Base-by-base conservation (phyloP, 2,888 invertebrate genomes). In the Habrosyne pyritoides region DNA sequence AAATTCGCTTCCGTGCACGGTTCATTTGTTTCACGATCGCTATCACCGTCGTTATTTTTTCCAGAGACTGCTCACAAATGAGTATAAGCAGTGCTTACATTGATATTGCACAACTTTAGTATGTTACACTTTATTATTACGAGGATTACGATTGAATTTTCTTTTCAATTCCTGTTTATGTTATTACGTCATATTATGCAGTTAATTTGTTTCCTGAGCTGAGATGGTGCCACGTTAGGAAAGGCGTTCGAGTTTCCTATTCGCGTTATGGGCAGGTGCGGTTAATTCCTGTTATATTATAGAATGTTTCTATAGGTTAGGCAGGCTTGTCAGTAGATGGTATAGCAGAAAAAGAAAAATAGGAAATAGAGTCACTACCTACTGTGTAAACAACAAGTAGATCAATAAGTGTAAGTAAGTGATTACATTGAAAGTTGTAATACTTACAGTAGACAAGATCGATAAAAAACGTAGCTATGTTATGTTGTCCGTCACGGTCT, bases 21-120 rank as follows among this genome's bases (percentile, higher is more conserved):
- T 80, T 79, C 80, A 83, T 79, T 83, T 75, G 72, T 69, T 75
- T 71, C 70, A 68, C 68, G 69, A 74, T 69, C 66, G 65, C 63
- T 57, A 63, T 59, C 33, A 48, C 22, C 21, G 60, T 60, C 53
- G 62, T 61, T 55, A 54, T 50, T 53, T 63, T 70, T 65, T 64
- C 62, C 65, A 52, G 53, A 56, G 60, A 53, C 51, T 59, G 51
- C 22, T 52, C 59, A 64, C 63, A 65, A 42, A 18, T 36, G 14
- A 14, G 36, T 36, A 66, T 64, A 55, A 56, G 54, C 56, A 53
- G 57, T 56, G 47, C 54, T 56, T 59, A 62, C 62, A 63, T 63
- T 53, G 18, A 21, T 59, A 69, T 72, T 76, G 66, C 77, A 75
- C 67, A 77, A 79, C 67, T 66, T 65, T 66, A 59, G 61, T 60